phyloP scores from a whole-genome alignment of 2,797 vertebrate genomes.

The Microcaecilia unicolor region DNA sequence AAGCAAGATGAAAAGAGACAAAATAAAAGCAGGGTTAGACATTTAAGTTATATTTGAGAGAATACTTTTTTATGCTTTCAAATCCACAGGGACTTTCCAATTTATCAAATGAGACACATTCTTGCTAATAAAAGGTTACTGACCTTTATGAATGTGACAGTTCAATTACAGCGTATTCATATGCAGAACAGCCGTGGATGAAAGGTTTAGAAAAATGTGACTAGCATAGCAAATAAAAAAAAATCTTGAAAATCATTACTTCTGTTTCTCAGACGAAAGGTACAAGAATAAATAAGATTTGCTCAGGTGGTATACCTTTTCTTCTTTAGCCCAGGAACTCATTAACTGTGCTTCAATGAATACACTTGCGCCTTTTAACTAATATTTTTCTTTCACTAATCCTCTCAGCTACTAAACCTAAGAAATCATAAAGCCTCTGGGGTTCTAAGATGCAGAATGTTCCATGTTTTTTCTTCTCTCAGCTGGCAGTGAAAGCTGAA shows the following conservation, averaged over 20 bases:
- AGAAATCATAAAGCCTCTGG: conserved; percentile 54
- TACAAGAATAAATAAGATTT: conserved; percentile 58
- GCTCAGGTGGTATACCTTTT: conserved; percentile 48
- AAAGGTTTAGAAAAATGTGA: conserved; percentile 64
- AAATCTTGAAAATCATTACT: conserved; percentile 38
- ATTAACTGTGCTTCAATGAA: conserved; percentile 53
- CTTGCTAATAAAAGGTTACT: conserved; percentile 75
- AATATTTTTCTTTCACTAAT: conserved; percentile 62
- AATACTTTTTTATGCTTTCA: conserved; percentile 52
- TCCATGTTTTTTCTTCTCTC: conserved; percentile 11
- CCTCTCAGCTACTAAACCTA: conserved; percentile 52
- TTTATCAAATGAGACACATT: conserved; percentile 71
- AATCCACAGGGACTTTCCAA: conserved; percentile 66
- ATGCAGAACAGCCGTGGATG: conserved; percentile 58
- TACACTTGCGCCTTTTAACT: conserved; percentile 36
- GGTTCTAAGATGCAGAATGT: conserved; percentile 47
- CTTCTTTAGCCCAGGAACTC: conserved; percentile 35
- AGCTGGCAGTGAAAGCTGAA: conserved; percentile 52
- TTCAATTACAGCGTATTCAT: conserved; percentile 72
- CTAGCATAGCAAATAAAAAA: conserved; percentile 52
- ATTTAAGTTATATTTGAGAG: conserved; percentile 46
- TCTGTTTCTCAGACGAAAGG: conserved; percentile 44
- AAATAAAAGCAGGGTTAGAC: conserved; percentile 33
- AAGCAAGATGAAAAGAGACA: conserved; percentile 11
- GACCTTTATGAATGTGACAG: conserved; percentile 76